A percentile compares a stretch with the other conserved stretches of the same genome.
These are phyloP conservation scores for Torymus auratus DNA, from an alignment of 2,888 invertebrate genomes.

Conservation along the genomic window DNA sequence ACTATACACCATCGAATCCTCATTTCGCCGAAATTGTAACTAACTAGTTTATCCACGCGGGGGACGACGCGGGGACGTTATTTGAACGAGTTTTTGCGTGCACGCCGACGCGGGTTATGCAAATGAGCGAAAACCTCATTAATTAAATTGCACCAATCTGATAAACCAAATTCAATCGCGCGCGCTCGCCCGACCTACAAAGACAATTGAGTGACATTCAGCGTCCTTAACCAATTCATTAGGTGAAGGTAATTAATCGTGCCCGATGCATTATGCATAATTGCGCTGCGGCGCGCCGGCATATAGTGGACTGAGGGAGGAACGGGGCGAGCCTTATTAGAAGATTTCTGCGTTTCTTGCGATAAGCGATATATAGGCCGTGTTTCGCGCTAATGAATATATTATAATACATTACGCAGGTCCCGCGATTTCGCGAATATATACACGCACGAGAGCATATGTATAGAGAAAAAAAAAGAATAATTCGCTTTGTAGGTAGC, in stretches of 20 bases:
- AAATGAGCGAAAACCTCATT: conserved; percentile 44
- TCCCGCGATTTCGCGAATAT: no score
- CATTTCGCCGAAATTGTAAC: background rate
- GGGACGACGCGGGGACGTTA: background rate
- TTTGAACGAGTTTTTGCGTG: conserved; percentile 27
- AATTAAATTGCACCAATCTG: conserved; percentile 52
- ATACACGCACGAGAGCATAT: no score
- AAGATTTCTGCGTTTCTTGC: no score
- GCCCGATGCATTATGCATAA: conserved; percentile 30
- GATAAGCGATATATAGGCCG: no score
- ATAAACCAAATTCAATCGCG: conserved; percentile 48
- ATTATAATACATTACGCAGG: no score
- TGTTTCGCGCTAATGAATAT: no score
- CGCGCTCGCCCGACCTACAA: conserved; percentile 16
- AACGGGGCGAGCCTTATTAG: no score
- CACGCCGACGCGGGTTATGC: conserved; percentile 22
- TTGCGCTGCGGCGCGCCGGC: background rate
- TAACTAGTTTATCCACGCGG: conserved; percentile 13
- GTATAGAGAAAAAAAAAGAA: background rate
- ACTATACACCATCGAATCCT: background rate
- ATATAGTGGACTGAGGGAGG: no score
- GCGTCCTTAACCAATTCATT: conserved; percentile 42
- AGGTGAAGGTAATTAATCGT: conserved; percentile 35
- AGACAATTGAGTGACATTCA: conserved; percentile 51
- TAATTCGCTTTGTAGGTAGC: background rate